Evolutionary conservation across 2,113 vertebrate genomes (phyloP).

Genomic region (Mormyrus iriodes): DNA sequence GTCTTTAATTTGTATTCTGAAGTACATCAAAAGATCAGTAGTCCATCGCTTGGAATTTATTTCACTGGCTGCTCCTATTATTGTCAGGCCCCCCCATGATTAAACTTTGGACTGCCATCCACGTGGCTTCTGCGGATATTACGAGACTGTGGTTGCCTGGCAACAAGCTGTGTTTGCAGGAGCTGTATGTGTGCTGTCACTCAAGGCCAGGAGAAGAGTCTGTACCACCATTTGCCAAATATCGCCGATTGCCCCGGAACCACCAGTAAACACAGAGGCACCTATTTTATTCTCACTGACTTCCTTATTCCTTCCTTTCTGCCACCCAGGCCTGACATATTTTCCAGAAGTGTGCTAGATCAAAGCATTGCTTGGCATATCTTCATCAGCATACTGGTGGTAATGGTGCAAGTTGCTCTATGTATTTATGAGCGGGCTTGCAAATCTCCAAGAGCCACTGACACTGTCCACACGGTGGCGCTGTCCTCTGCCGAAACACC

Average conservation of each 20-base stretch:
- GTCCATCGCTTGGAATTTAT: background rate
- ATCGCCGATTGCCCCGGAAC: background rate
- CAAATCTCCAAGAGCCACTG: background rate
- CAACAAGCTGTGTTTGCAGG: constrained; percentile 2
- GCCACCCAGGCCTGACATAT: background rate
- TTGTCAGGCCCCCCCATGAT: background rate
- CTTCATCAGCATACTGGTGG: background rate
- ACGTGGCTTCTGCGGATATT: background rate
- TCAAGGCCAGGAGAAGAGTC: background rate
- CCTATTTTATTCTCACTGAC: background rate
- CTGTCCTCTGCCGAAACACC: background rate
- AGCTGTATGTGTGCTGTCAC: background rate
- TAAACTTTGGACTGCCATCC: background rate
- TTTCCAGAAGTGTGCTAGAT: background rate
- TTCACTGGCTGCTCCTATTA: background rate
- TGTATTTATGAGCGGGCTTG: background rate
- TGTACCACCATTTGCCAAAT: background rate
- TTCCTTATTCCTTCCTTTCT: background rate
- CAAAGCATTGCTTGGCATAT: background rate
- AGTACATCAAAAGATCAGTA: background rate
- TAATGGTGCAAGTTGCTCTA: background rate
- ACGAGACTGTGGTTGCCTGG: background rate
- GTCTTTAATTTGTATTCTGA: background rate
- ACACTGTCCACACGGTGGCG: background rate
- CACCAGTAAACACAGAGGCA: background rate